Percentiles rank a stretch among this genome's conserved stretches.
Evolutionary conservation across 53 echinoderm and acorn worm genomes (phyloP).

Genomic region (Antedon mediterranea): DNA sequence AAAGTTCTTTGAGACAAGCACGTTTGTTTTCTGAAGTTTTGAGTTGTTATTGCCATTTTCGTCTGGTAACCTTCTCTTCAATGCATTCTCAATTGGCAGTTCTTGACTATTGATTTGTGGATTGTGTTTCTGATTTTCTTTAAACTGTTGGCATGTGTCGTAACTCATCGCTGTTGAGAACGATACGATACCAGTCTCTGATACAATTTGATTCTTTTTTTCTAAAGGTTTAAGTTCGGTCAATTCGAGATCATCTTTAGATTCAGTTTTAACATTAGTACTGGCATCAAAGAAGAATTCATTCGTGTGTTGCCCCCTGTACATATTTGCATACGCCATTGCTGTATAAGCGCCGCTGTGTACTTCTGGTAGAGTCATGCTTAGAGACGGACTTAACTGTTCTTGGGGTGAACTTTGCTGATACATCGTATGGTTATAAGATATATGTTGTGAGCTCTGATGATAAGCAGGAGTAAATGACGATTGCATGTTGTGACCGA

Average conservation of each 20-base stretch:
- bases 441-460: neutral
- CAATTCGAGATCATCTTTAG: neutral
- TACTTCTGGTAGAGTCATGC: constrained; percentile 75
- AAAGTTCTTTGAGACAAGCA: neutral
- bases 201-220: neutral
- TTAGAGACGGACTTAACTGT: constrained; percentile 26
- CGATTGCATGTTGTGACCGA: neutral
- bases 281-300: neutral
- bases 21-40: neutral
- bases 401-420: constrained; percentile 3
- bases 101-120: neutral
- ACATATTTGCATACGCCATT: constrained; percentile 85
- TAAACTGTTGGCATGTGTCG: neutral
- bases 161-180: neutral
- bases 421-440: neutral
- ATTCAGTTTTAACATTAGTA: neutral
- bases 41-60: neutral
- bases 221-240: neutral
- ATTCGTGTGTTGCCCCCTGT: constrained; percentile 26
- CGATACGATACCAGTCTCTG: neutral
- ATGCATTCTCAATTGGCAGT: neutral
- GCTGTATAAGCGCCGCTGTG: constrained; percentile 82
- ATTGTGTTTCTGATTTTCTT: neutral
- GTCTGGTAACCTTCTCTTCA: neutral
- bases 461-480: neutral